These are phyloP conservation scores for Thalassoma bifasciatum DNA, from an alignment of 2,113 vertebrate species.

Conservation along the genomic window DNA sequence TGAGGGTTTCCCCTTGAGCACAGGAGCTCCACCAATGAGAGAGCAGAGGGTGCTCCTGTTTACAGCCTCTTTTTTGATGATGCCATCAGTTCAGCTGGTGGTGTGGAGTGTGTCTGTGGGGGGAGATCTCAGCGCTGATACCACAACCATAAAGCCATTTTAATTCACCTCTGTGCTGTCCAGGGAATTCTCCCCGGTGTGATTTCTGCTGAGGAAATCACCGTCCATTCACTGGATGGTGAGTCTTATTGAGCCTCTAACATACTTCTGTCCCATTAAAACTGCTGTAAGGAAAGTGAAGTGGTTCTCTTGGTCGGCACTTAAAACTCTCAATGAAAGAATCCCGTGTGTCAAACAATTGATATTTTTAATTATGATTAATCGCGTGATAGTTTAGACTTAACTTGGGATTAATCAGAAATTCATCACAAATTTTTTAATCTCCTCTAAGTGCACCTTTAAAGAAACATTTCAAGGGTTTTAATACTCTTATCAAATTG, in stretches of 20 bases:
- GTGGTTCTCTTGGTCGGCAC: background rate
- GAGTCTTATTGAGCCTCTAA: slow-evolving; percentile 23
- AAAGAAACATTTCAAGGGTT: too few species aligned
- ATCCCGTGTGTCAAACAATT: background rate
- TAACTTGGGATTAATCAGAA: too few species aligned
- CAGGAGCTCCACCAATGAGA: slow-evolving; percentile 54
- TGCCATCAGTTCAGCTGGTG: slow-evolving; percentile 64
- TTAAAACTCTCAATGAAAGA: background rate
- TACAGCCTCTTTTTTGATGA: slow-evolving; percentile 70
- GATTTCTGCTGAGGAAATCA: slow-evolving; percentile 53
- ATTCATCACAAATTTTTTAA: too few species aligned
- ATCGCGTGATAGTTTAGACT: too few species aligned
- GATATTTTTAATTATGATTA: too few species aligned
- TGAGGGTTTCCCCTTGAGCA: slow-evolving; percentile 53
- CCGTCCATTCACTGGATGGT: slow-evolving; percentile 24
- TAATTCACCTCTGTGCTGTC: slow-evolving; percentile 59
- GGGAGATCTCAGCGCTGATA: slow-evolving; percentile 59
- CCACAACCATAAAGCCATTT: slow-evolving; percentile 58
- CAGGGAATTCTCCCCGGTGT: slow-evolving; percentile 42
- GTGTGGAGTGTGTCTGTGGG: slow-evolving; percentile 41
- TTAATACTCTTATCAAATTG: too few species aligned
- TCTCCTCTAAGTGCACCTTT: too few species aligned
- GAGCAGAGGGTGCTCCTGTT: slow-evolving; percentile 58
- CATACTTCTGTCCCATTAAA: slow-evolving; percentile 10
- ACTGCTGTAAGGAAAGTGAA: background rate